phyloP scores from a whole-genome alignment of 1,140 invertebrate species.

The roundworm (Caenorhabditis elegans) region WBcel235 BX284602.5:4330501-4331000 shows the following conservation, averaged over 20 bases:
- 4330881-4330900: slow-evolving; percentile 86
- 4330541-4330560: slow-evolving; percentile 53
- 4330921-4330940: no score
- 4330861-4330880: slow-evolving; percentile 88
- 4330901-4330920: slow-evolving; percentile 83
- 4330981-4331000: no score
- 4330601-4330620: slow-evolving; percentile 41
- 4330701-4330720: slow-evolving; percentile 81
- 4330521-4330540: slow-evolving; percentile 42
- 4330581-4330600: slow-evolving; percentile 73
- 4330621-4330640: slow-evolving; percentile 52
- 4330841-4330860: slow-evolving; percentile 82
- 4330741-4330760: slow-evolving; percentile 91
- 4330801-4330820: slow-evolving; percentile 72
- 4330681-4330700: slow-evolving; percentile 73
- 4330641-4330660: slow-evolving; percentile 62
- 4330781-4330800: slow-evolving; percentile 56
- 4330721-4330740: slow-evolving; percentile 85
- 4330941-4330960: no score
- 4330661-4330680: slow-evolving; percentile 62
- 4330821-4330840: slow-evolving; percentile 69
- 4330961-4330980: no score
- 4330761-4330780: slow-evolving; percentile 48
- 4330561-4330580: slow-evolving; percentile 92
- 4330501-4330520: slow-evolving; percentile 52